Percentiles rank a stretch among this genome's conserved stretches.
Conservation (phyloP, 2,113 vertebrate species). For the Saguinus midas region DNA sequence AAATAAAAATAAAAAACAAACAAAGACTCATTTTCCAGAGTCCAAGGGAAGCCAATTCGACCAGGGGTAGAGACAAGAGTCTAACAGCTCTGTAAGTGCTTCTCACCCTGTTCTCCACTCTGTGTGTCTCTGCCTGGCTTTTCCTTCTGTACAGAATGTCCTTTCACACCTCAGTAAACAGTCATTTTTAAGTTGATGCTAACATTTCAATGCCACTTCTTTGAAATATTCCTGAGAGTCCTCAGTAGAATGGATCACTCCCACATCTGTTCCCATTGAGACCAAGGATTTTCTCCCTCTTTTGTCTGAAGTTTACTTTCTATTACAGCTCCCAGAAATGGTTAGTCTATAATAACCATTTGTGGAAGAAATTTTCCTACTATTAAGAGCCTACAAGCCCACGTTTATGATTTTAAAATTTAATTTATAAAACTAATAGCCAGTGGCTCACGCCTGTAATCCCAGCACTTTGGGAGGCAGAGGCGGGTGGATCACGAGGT, state of each 20-base stretch:
- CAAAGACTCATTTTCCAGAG: not conserved
- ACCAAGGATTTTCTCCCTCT: not conserved
- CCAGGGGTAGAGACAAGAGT: not conserved
- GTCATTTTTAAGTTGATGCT: not conserved
- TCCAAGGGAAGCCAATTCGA: not conserved
- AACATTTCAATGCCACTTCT: not conserved
- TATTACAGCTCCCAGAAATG: not conserved
- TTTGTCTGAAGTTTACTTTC: not conserved
- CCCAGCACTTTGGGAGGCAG: too few relatives aligned
- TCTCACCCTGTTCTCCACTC: not conserved
- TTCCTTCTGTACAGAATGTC: not conserved
- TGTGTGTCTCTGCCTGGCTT: not conserved
- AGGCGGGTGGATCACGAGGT: too few relatives aligned
- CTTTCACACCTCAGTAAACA: not conserved
- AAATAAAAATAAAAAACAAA: too few relatives aligned
- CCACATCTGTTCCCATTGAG: not conserved
- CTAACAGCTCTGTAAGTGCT: not conserved
- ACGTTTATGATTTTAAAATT: not conserved
- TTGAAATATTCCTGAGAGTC: not conserved
- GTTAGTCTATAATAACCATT: not conserved
- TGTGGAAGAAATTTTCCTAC: not conserved
- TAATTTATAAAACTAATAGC: not conserved
- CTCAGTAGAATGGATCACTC: not conserved
- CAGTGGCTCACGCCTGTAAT: too few relatives aligned
- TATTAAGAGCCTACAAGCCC: not conserved